phyloP scores from a whole-genome alignment of 2,888 invertebrate genomes.

The Ellobium chinense region DNA sequence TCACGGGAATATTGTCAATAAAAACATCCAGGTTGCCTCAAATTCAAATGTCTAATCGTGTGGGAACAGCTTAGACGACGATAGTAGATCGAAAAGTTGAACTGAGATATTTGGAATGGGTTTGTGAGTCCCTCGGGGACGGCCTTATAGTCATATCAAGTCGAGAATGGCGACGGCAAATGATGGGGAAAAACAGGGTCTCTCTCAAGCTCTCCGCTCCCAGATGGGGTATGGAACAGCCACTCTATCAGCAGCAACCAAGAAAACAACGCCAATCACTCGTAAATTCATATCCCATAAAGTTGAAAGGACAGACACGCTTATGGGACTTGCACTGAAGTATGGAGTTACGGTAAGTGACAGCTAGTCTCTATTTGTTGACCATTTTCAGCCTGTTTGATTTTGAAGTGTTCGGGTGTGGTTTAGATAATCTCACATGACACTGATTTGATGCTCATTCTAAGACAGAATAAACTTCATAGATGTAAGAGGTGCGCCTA shows the following conservation, averaged over 20 bases:
- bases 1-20: background rate
- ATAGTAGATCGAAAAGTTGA: background rate
- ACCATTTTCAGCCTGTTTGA: too few species aligned
- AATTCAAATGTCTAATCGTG: background rate
- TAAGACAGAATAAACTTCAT: too few species aligned
- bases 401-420: too few species aligned
- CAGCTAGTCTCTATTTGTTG: too few species aligned
- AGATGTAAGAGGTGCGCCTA: too few species aligned
- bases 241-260: background rate
- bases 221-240: slow-evolving; percentile 35
- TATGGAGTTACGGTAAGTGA: slow-evolving; percentile 41
- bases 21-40: background rate
- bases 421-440: too few species aligned
- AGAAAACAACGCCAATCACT: slow-evolving; percentile 9
- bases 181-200: slow-evolving; percentile 31
- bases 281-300: slow-evolving; percentile 16
- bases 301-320: slow-evolving; percentile 26
- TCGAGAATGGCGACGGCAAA: slow-evolving; percentile 29
- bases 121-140: too few species aligned
- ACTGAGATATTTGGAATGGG: too few species aligned
- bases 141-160: too few species aligned
- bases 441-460: too few species aligned
- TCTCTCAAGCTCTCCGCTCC: slow-evolving; percentile 10
- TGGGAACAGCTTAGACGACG: background rate
- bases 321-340: slow-evolving; percentile 38